Evolutionary conservation across 1,140 invertebrate genomes (phyloP).

Genomic region (Harlomillsia oculata): DNA sequence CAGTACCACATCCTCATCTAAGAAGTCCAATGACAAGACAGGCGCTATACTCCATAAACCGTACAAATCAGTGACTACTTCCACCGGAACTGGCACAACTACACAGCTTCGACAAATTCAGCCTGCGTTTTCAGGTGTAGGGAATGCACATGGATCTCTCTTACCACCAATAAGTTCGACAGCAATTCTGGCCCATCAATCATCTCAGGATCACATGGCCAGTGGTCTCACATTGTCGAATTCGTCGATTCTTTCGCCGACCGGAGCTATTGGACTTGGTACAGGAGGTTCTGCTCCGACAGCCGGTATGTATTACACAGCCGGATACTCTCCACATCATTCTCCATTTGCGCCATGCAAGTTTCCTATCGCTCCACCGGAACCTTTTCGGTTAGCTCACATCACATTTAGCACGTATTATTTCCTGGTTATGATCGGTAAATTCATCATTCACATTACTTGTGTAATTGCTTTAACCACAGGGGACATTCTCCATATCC

Average conservation of each 20-base stretch:
- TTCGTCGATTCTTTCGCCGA: conserved; percentile 8
- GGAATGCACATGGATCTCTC: background rate
- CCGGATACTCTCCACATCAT: conserved; percentile 25
- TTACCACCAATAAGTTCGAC: background rate
- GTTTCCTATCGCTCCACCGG: conserved; percentile 33
- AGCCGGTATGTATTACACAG: conserved; percentile 21
- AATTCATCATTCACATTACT: too few species aligned
- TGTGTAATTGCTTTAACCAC: conserved; percentile 1
- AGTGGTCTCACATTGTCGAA: conserved; percentile 2
- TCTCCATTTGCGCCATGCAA: conserved; percentile 33
- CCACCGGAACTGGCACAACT: background rate
- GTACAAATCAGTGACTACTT: conserved; percentile 23
- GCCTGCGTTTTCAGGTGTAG: background rate
- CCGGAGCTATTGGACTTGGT: conserved; percentile 1
- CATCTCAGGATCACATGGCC: background rate
- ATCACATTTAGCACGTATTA: too few species aligned
- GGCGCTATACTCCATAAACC: conserved; percentile 30
- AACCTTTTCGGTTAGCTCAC: conserved; percentile 28
- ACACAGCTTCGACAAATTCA: background rate
- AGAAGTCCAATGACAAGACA: background rate
- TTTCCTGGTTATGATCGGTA: conserved; percentile 22
- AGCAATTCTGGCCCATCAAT: background rate
- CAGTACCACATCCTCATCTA: background rate
- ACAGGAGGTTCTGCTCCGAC: conserved; percentile 7
- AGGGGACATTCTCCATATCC: conserved; percentile 30